phyloP scores from a whole-genome alignment of 2,113 vertebrate species.

The Prinia subflava region DNA sequence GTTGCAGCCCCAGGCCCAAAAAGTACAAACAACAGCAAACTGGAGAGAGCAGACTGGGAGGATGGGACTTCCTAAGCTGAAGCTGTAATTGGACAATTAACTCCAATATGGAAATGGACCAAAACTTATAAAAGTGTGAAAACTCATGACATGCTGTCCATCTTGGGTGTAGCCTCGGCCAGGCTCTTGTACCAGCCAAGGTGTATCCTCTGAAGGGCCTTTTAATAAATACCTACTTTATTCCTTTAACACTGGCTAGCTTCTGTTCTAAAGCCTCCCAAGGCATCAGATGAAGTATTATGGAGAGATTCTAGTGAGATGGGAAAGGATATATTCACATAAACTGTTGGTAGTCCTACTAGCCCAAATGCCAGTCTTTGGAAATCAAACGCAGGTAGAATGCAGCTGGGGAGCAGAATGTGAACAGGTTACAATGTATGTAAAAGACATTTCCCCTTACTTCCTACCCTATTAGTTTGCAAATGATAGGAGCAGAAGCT shows the following conservation, averaged over 20 bases:
- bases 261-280: not conserved
- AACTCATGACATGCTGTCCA: accelerated
- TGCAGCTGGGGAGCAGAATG: not conserved
- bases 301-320: not conserved
- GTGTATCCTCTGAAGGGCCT: not conserved
- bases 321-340: not conserved
- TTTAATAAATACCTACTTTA: not conserved
- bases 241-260: not conserved
- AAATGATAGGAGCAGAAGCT: not conserved
- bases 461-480: not conserved
- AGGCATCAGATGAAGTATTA: not conserved
- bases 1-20: not conserved
- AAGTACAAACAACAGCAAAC: not conserved
- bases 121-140: not conserved
- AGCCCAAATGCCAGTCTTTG: not conserved
- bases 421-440: not conserved
- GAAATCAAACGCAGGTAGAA: not conserved
- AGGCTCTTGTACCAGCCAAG: not conserved
- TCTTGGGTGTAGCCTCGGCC: not conserved
- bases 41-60: not conserved
- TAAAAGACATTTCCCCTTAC: not conserved
- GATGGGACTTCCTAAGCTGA: not conserved
- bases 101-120: not conserved
- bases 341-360: not conserved
- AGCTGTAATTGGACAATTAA: not conserved